Base-by-base conservation (phyloP, 2,888 invertebrate genomes). In the Troides helena region DNA sequence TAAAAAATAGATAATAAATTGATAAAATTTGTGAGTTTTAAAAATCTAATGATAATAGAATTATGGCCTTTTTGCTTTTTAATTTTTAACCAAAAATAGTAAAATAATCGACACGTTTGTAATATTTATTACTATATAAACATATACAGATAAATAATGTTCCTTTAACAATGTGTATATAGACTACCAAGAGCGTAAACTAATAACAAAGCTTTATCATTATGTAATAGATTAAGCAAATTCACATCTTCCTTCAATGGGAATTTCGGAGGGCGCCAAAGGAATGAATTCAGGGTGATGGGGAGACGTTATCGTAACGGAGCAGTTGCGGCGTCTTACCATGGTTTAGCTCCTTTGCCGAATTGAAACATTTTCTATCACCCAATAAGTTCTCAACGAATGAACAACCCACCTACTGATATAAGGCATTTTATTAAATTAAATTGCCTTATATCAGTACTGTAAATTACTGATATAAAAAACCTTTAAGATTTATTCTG, bases 301-400 rank as follows among this genome's bases (percentile, higher is more conserved):
- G 66, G 72, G 53, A 21, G 66, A 60, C 74, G 66, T 79, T 80
- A 79, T 80, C 79, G 68, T 62, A 62, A 70, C 69, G 71, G 65
- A 69, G 72, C 79, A 80, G 76, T 75, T 77, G 72, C 63, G 62
- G 59, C 76, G 77, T 79, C 79, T 80, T 78, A 74, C 72, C 66
- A 76, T 74, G 76, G 74, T 76, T 76, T 75, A 76, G 67, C 71
- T 67, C 71, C 63, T 72, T 74, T 72, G 65, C 69, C 68, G 71
- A 67, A 75, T 74, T 75, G 72, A 74, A 77, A 77, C 76, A 74
- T 76, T 74, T 65, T 36, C 53, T 18, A 8, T n/a, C 57, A 23
- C 57, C 8, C 23, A n/a, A 18, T 53, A n/a, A 53, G 18, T 53
- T 53, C 53, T 53, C 6, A 53, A 53, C 7, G 5, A 12, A 53